A percentile compares a stretch with the other conserved stretches of the same genome.
These are phyloP conservation scores for Eutrigla gurnardus DNA, from an alignment of 2,797 vertebrate species.

Conservation along the genomic window DNA sequence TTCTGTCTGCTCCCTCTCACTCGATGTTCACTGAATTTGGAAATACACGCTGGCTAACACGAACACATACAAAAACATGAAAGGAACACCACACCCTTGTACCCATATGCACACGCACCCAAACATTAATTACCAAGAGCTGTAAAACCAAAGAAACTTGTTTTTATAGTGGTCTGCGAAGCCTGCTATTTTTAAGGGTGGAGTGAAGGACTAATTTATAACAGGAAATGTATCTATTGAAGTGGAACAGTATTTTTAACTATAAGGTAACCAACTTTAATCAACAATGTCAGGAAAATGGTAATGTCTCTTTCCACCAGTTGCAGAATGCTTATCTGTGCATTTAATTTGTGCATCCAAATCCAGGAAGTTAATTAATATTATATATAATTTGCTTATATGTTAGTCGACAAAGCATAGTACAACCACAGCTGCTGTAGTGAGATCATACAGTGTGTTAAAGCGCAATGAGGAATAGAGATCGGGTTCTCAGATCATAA, in stretches of 20 bases:
- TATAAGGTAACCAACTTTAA: neutral
- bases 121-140: constrained; percentile 55
- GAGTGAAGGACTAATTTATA: neutral
- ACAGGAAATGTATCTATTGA: neutral
- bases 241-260: neutral
- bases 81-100: constrained; percentile 51
- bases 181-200: constrained; percentile 30
- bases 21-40: constrained; percentile 1
- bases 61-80: constrained; percentile 39
- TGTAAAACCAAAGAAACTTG: constrained; percentile 68
- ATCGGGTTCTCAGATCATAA: constrained; percentile 1
- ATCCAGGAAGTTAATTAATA: constrained; percentile 18
- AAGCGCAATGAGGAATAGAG: constrained; percentile 14
- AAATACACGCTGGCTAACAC: constrained; percentile 26
- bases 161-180: constrained; percentile 6
- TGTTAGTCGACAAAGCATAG: constrained; percentile 35
- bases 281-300: neutral
- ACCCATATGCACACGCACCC: neutral
- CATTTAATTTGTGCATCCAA: neutral
- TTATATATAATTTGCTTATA: constrained; percentile 41
- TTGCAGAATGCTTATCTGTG: constrained; percentile 3
- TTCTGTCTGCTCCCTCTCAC: constrained; percentile 8
- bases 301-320: neutral
- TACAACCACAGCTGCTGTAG: constrained; percentile 32
- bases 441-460: constrained; percentile 16